Conservation (phyloP, 2,797 vertebrate species). For the Distichodus sexfasciatus region DNA sequence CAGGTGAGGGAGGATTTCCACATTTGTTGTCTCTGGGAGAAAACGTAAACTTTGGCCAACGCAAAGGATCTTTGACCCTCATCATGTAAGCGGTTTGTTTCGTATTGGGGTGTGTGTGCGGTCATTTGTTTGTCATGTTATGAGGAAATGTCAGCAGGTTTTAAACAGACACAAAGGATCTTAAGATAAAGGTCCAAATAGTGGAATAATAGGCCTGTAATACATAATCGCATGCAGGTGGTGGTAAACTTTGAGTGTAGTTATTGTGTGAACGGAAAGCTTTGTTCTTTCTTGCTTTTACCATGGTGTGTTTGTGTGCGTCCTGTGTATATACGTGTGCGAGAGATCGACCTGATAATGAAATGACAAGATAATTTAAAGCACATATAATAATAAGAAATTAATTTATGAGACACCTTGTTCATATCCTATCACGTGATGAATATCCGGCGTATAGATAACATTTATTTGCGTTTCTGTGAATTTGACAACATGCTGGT, state of each 20-base stretch:
- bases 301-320: no score
- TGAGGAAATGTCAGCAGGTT: background rate
- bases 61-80: constrained; percentile 5
- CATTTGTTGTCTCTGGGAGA: background rate
- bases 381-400: no score
- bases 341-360: no score
- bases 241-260: background rate
- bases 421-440: no score
- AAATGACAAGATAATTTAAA: no score
- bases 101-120: no score
- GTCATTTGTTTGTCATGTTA: background rate
- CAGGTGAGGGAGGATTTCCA: background rate
- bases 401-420: no score
- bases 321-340: no score
- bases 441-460: no score
- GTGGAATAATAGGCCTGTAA: background rate
- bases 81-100: background rate
- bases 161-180: background rate
- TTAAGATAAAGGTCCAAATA: background rate
- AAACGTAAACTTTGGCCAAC: background rate
- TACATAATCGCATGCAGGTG: background rate
- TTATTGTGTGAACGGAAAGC: background rate
- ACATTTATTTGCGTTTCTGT: no score
- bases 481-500: no score
- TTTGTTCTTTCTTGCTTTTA: no score